These are phyloP conservation scores for Strix occidentalis DNA, from an alignment of 2,797 vertebrate species.

Conservation along the genomic window DNA sequence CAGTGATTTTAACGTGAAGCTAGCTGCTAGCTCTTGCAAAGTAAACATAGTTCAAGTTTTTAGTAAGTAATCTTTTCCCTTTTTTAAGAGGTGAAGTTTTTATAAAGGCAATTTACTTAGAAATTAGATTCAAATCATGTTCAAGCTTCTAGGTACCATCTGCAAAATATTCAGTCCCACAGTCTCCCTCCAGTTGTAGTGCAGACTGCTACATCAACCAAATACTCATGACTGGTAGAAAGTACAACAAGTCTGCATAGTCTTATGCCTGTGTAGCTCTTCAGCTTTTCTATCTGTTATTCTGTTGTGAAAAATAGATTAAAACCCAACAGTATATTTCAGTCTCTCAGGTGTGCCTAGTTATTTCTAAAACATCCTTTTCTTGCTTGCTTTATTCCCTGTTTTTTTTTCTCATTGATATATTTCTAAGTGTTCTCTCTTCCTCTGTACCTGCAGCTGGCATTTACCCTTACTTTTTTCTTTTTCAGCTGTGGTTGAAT, in stretches of 20 bases:
- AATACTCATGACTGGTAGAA: background rate
- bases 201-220: background rate
- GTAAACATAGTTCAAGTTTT: background rate
- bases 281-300: background rate
- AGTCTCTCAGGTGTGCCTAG: background rate
- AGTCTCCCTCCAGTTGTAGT: background rate
- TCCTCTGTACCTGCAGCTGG: background rate
- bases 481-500: background rate
- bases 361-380: background rate
- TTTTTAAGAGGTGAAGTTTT: background rate
- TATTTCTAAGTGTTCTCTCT: background rate
- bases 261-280: background rate
- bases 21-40: background rate
- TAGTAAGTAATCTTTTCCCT: background rate
- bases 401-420: background rate
- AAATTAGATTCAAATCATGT: background rate
- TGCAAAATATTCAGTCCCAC: background rate
- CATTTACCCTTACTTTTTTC: slow-evolving; percentile 5
- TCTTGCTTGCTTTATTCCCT: background rate
- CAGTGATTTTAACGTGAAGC: background rate
- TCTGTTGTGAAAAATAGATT: background rate
- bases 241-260: background rate
- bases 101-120: background rate
- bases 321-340: background rate
- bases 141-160: background rate